Base-by-base conservation (phyloP, 2,797 vertebrate species). In the Trichosurus vulpecula region DNA sequence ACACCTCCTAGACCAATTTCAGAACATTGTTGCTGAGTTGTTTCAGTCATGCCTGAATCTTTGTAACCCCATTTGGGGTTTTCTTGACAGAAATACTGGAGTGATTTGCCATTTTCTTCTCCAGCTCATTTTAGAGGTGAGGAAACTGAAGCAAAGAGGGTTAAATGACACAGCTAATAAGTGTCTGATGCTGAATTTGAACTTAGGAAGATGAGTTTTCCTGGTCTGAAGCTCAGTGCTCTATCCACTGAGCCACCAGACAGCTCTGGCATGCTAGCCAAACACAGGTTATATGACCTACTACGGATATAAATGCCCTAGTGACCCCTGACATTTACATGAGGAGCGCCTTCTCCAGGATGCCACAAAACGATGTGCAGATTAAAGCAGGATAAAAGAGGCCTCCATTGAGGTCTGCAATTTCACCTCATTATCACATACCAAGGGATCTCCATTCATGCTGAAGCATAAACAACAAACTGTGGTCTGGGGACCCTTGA, bases 281-380 rank as follows among this genome's bases (percentile, higher is more conserved):
- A 29, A 90, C n/a, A 81, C 1, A 81, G 8, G 19, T 25, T 66
- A 41, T 41, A 6, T 47, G 74, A 81, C 19, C 2, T 9, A n/a
- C 25, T 91, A 87, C 41, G 56, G 90, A 54, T 56, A 95, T 31
- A 90, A 91, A 93, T 91, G 54, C 31, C 93, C 54, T n/a, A 1
- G 13, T 5, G 9, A 92, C 19, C 57, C 51, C 57, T 54, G 54
- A 41, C 30, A 31, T 90, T 16, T 56, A 31, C 27, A 94, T 8
- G 14, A 6, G 52, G n/a, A 87, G 51, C 27, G 19, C 11, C 35
- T 35, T 66, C 58, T n/a, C 61, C 5, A 55, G 51, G 30, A 51
- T 91, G 66, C 25, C 27, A 35, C 57, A 61, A 30, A 54, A 90
- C 41, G 87, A 91, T 47, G 53, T 53, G 47, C 66, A 56, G 93